Conservation (phyloP, 1,140 invertebrate genomes). For the Dinothrombium tinctorium region DNA sequence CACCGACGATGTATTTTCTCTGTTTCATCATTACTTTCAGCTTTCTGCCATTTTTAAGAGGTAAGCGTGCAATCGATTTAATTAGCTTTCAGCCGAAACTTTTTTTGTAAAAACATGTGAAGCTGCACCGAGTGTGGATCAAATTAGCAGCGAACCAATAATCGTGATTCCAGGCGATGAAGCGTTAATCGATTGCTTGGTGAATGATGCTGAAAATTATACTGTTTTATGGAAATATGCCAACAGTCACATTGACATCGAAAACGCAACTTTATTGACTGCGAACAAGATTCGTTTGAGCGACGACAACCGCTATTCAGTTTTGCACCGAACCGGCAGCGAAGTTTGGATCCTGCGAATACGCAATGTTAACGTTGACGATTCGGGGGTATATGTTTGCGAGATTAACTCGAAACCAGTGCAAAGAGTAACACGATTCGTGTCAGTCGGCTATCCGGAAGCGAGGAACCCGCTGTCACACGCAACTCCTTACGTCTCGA, state of each 20-base stretch:
- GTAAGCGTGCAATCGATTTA: too few relatives aligned
- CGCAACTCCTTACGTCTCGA: neutral
- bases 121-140: too few relatives aligned
- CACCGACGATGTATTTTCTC: too few relatives aligned
- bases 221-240: slow-evolving; percentile 14
- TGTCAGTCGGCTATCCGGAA: slow-evolving; percentile 24
- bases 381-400: slow-evolving; percentile 52
- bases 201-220: slow-evolving; percentile 15
- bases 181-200: slow-evolving; percentile 15
- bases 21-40: too few relatives aligned
- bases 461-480: slow-evolving; percentile 1
- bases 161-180: slow-evolving; percentile 14
- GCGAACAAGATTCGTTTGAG: slow-evolving; percentile 43
- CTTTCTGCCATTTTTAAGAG: too few relatives aligned
- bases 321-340: slow-evolving; percentile 47
- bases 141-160: too few relatives aligned
- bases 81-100: too few relatives aligned
- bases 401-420: slow-evolving; percentile 54
- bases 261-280: slow-evolving; percentile 26
- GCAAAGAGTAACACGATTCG: slow-evolving; percentile 42
- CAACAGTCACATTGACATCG: neutral
- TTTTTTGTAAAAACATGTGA: too few relatives aligned
- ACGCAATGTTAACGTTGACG: slow-evolving; percentile 33
- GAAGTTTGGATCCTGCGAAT: slow-evolving; percentile 60
- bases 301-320: slow-evolving; percentile 36